These are phyloP conservation scores for Limosa lapponica DNA, from an alignment of 2,797 vertebrate genomes.

Conservation along the genomic window DNA sequence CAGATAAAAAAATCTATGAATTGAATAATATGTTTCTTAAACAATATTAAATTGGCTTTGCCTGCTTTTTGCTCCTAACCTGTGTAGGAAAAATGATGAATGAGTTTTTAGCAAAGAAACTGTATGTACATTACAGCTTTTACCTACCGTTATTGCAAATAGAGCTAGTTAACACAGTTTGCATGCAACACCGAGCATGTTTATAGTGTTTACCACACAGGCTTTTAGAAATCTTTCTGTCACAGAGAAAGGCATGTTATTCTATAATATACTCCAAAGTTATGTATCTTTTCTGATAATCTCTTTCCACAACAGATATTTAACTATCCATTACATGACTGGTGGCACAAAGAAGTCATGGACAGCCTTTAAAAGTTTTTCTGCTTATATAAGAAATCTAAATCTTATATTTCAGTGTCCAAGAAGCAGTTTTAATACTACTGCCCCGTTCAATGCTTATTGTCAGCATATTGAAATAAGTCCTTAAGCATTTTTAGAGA, in stretches of 20 bases:
- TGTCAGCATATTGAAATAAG: not conserved
- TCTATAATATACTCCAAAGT: not conserved
- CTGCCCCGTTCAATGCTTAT: not conserved
- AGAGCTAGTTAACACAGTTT: not conserved
- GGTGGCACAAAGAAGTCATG: not conserved
- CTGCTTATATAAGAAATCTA: not conserved
- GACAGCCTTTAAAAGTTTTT: not conserved
- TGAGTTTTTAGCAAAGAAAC: not conserved
- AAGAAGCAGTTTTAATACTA: not conserved
- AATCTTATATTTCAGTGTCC: not conserved
- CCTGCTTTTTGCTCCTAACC: not conserved
- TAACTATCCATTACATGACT: not conserved
- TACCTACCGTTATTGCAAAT: fast-evolving
- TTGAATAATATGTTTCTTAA: not conserved
- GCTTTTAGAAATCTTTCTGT: not conserved
- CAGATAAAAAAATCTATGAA: not conserved
- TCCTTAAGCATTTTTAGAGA: not conserved
- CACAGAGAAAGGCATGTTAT: not conserved
- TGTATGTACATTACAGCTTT: fast-evolving
- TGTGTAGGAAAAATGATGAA: not conserved
- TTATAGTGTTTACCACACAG: not conserved
- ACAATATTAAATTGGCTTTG: not conserved
- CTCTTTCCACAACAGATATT: not conserved
- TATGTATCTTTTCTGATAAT: not conserved
- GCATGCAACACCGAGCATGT: not conserved